Evolutionary conservation across 2,113 vertebrate genomes (phyloP).

Genomic region (Phyllostomus discolor): DNA sequence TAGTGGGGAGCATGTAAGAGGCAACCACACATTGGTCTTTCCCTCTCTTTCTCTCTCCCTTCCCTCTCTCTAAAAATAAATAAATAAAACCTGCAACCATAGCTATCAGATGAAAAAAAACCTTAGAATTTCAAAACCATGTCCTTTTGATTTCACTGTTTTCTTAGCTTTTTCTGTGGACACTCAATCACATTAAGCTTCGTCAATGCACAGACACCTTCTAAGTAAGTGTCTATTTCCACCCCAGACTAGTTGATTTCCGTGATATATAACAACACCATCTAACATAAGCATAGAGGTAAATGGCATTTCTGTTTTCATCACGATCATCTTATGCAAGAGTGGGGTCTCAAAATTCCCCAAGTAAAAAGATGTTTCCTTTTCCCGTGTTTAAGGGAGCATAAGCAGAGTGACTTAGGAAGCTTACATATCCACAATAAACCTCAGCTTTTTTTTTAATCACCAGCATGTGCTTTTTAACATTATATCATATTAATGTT

Average conservation of each 20-base stretch:
- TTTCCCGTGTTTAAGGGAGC: neutral
- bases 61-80: no score
- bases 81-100: neutral
- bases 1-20: no score
- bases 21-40: no score
- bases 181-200: neutral
- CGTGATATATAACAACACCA: neutral
- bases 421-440: neutral
- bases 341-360: neutral
- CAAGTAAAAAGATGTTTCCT: neutral
- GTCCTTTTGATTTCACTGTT: neutral
- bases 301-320: neutral
- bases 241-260: neutral
- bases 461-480: neutral
- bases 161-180: neutral
- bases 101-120: neutral
- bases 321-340: neutral
- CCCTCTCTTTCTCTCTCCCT: no score
- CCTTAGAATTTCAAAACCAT: neutral
- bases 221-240: neutral
- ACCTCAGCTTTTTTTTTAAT: neutral
- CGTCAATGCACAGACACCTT: neutral
- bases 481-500: neutral
- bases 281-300: neutral
- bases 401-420: neutral